These are phyloP conservation scores for Papilio demoleus DNA, from an alignment of 2,888 invertebrate species.

Conservation along the genomic window DNA sequence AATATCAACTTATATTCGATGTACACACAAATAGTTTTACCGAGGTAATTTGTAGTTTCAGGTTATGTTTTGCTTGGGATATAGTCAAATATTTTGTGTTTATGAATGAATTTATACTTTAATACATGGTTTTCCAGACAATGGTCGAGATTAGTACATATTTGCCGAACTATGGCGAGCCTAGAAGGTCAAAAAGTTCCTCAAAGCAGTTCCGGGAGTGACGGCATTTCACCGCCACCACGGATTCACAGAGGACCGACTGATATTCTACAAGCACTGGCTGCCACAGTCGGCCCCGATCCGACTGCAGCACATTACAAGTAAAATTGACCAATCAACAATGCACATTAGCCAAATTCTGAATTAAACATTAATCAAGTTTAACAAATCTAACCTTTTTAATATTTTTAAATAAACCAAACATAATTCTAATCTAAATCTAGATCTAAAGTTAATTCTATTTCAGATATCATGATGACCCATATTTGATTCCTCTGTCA, in stretches of 20 bases:
- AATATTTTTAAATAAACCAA: too few species aligned
- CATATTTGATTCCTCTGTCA: constrained; percentile 91
- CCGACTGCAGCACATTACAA: constrained; percentile 94
- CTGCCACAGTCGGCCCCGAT: constrained; percentile 90
- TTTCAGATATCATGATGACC: constrained; percentile 93
- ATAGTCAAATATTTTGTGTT: constrained; percentile 11
- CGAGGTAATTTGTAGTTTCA: constrained; percentile 51
- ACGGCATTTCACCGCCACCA: constrained; percentile 84
- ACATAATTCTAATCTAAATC: too few species aligned
- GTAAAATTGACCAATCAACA: constrained; percentile 48
- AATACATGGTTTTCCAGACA: constrained; percentile 56
- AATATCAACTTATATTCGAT: constrained; percentile 47
- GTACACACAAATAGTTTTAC: constrained; percentile 62
- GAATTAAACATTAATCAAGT: too few species aligned
- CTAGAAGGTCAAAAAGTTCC: constrained; percentile 73
- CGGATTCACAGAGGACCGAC: constrained; percentile 90
- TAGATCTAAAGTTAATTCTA: too few species aligned
- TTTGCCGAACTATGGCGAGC: constrained; percentile 66
- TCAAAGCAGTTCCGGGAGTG: constrained; percentile 60
- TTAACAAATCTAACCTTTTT: too few species aligned
- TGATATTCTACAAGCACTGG: constrained; percentile 91
- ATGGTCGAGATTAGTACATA: constrained; percentile 64
- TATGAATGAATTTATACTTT: constrained; percentile 21
- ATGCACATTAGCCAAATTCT: too few species aligned
- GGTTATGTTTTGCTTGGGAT: constrained; percentile 20